phyloP scores from a whole-genome alignment of 2,888 invertebrate genomes.

The Capitulum mitella region DNA sequence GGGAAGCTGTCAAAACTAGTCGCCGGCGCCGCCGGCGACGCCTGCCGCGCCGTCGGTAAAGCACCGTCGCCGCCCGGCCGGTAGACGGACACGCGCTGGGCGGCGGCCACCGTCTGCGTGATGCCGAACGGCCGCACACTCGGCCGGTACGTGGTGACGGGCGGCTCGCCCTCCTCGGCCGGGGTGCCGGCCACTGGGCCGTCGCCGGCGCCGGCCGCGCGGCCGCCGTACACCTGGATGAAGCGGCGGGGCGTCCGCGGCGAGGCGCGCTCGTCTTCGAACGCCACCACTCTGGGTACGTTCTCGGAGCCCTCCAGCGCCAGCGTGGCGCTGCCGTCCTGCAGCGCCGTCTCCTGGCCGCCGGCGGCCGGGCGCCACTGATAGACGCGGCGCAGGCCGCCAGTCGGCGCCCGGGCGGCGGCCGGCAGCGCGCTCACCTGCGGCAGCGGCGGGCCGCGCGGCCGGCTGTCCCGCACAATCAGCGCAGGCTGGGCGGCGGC shows the following conservation, averaged over 20 bases:
- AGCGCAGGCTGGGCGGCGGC: too few species aligned
- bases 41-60: background rate
- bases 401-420: background rate
- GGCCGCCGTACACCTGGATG: background rate
- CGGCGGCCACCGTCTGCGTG: background rate
- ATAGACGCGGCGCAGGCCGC: background rate
- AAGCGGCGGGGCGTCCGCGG: too few species aligned
- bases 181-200: background rate
- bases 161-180: background rate
- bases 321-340: background rate
- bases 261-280: background rate
- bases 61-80: background rate
- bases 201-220: background rate
- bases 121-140: background rate
- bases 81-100: background rate
- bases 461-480: background rate
- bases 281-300: background rate
- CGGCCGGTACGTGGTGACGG: background rate
- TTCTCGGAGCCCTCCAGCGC: background rate
- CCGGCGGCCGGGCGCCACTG: background rate
- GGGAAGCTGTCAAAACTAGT: too few species aligned
- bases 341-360: background rate
- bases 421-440: background rate
- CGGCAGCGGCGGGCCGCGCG: background rate
- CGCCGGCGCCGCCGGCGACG: too few species aligned